phyloP scores from a whole-genome alignment of 2,888 invertebrate species.

The Urechis unicinctus region DNA sequence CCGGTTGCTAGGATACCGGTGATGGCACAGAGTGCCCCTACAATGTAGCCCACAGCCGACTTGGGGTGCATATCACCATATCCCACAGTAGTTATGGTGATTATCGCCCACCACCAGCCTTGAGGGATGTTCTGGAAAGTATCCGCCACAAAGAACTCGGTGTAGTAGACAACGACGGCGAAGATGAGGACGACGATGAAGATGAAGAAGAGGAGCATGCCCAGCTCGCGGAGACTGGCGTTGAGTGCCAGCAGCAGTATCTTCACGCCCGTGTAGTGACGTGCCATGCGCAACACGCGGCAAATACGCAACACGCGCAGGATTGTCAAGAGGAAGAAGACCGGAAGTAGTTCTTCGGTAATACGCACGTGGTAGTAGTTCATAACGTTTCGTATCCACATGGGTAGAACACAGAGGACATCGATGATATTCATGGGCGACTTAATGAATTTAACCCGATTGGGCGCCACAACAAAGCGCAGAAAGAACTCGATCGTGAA shows the following conservation, averaged over 20 bases:
- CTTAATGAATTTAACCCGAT: slow-evolving; percentile 17
- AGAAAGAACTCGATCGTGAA: slow-evolving; percentile 27
- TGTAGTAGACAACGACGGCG: slow-evolving; percentile 27
- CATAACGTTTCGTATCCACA: slow-evolving; percentile 23
- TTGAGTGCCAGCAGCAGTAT: slow-evolving; percentile 26
- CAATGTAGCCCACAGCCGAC: slow-evolving; percentile 26
- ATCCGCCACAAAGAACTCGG: slow-evolving; percentile 24
- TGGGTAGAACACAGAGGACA: slow-evolving; percentile 19
- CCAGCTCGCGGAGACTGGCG: slow-evolving; percentile 23
- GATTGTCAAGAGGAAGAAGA: slow-evolving; percentile 22
- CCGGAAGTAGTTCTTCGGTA: slow-evolving; percentile 13
- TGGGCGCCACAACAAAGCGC: slow-evolving; percentile 23
- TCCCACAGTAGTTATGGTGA: slow-evolving; percentile 34
- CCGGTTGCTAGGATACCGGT: slow-evolving; percentile 32
- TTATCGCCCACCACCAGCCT: slow-evolving; percentile 34
- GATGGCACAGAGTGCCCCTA: slow-evolving; percentile 31
- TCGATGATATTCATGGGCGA: slow-evolving; percentile 24
- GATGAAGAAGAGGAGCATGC: slow-evolving; percentile 25
- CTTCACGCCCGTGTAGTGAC: slow-evolving; percentile 26
- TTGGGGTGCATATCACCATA: slow-evolving; percentile 35
- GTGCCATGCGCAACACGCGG: slow-evolving; percentile 26
- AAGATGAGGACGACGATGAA: slow-evolving; percentile 27
- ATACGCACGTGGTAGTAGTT: slow-evolving; percentile 12
- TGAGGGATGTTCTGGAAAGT: slow-evolving; percentile 24
- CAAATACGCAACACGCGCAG: slow-evolving; percentile 24